phyloP scores from a whole-genome alignment of 2,888 invertebrate genomes.

The Phalangium opilio region DNA sequence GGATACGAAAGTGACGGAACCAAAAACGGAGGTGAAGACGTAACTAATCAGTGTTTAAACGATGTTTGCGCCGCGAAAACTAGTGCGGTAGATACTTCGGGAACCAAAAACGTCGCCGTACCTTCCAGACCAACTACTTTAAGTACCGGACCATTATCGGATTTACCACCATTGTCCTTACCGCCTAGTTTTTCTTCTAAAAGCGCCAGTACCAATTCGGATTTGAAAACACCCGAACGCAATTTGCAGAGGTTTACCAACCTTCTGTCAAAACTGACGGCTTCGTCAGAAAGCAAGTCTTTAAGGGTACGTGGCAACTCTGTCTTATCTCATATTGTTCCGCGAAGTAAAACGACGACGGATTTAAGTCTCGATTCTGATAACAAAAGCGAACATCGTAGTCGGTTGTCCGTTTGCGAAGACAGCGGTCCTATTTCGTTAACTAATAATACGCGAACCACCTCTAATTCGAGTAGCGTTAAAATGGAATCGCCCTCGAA shows the following conservation, averaged over 20 bases:
- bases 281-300: constrained; percentile 11
- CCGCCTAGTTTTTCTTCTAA: neutral
- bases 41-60: neutral
- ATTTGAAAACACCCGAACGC: constrained; percentile 4
- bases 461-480: neutral
- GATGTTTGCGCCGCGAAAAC: neutral
- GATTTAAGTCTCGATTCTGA: neutral
- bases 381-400: constrained; percentile 2
- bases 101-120: neutral
- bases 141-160: neutral
- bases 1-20: constrained; percentile 64
- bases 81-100: neutral
- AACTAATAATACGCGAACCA: neutral
- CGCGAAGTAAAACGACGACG: constrained; percentile 10
- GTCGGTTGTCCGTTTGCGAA: neutral
- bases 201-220: neutral
- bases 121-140: neutral
- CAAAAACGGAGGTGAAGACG: constrained; percentile 22
- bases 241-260: constrained; percentile 14
- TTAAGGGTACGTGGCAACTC: constrained; percentile 9
- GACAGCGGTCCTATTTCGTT: neutral
- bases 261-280: constrained; percentile 11
- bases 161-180: neutral
- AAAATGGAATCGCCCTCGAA: constrained; percentile 4
- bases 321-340: constrained; percentile 12